These are phyloP conservation scores for Gallinago undulata DNA, from an alignment of 2,113 vertebrate species.

Conservation along the genomic window DNA sequence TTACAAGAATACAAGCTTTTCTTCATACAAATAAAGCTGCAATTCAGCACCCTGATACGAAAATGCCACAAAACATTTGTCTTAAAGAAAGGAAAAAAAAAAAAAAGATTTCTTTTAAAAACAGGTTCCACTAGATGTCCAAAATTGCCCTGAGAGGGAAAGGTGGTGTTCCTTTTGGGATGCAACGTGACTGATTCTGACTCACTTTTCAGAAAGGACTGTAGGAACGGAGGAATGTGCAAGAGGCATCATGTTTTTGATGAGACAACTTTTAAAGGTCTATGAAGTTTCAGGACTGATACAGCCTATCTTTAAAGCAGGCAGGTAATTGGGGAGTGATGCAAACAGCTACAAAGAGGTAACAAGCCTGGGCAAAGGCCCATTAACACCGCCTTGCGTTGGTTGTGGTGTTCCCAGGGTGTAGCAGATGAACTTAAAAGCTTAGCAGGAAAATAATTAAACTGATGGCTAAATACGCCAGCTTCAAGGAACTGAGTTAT, in stretches of 20 bases:
- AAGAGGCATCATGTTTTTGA: neutral
- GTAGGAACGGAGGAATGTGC: neutral
- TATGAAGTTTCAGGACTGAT: neutral
- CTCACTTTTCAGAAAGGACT: neutral
- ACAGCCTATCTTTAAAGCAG: constrained; percentile 16
- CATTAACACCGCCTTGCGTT: neutral
- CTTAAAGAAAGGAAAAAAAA: neutral
- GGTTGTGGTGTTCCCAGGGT: neutral
- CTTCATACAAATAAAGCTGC: neutral
- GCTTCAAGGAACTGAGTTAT: constrained; percentile 5
- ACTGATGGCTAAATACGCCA: neutral
- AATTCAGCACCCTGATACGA: neutral
- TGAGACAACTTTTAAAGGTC: neutral
- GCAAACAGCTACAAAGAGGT: neutral
- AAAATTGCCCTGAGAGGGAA: neutral
- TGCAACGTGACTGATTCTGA: neutral
- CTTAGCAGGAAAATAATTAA: constrained; percentile 46
- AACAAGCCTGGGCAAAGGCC: neutral
- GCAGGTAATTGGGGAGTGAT: neutral
- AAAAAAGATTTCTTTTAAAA: neutral
- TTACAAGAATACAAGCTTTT: neutral
- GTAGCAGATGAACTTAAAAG: neutral
- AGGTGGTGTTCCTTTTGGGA: neutral
- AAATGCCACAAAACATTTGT: neutral
- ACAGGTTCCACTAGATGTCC: neutral